Evolutionary conservation across 2,113 vertebrate species (phyloP).

Genomic region (Syngnathoides biaculeatus): DNA sequence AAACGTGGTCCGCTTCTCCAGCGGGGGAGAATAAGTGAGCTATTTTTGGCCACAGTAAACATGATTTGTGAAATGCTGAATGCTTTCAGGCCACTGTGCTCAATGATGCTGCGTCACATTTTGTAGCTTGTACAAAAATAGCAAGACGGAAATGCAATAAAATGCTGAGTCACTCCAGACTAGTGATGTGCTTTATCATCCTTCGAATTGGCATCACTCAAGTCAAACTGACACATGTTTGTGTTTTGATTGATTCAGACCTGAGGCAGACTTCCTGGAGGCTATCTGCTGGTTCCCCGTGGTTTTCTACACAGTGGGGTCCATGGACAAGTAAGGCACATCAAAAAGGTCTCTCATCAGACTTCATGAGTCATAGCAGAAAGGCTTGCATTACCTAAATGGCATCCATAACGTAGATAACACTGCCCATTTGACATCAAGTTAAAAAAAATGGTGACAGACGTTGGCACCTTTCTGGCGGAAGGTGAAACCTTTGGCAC

Average conservation of each 20-base stretch:
- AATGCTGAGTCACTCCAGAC: slow-evolving; percentile 62
- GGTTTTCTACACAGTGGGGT: slow-evolving; percentile 82
- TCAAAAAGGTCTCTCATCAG: neutral
- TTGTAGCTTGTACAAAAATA: slow-evolving; percentile 52
- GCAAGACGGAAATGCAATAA: slow-evolving; percentile 66
- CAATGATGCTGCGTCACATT: slow-evolving; percentile 18
- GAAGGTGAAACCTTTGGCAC: too few relatives aligned
- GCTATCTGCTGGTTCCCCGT: slow-evolving; percentile 83
- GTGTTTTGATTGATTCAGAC: slow-evolving; percentile 66
- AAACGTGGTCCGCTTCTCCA: slow-evolving; percentile 19
- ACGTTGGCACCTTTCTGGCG: too few relatives aligned
- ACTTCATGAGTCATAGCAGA: slow-evolving; percentile 2
- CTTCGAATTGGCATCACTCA: slow-evolving; percentile 26
- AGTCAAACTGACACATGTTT: slow-evolving; percentile 26
- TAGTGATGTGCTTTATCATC: slow-evolving; percentile 47
- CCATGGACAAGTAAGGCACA: slow-evolving; percentile 79
- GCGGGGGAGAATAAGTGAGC: slow-evolving; percentile 19
- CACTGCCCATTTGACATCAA: too few relatives aligned
- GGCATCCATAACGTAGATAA: neutral
- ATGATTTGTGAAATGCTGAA: slow-evolving; percentile 50
- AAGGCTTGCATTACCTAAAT: neutral
- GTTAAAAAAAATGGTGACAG: too few relatives aligned
- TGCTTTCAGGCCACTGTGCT: slow-evolving; percentile 38
- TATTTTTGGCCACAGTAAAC: slow-evolving; percentile 29
- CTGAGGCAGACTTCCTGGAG: slow-evolving; percentile 79